Percentiles rank a stretch among this genome's conserved stretches.
These are phyloP conservation scores for Esperia sulphurella DNA, from an alignment of 2,888 invertebrate genomes.

Conservation along the genomic window DNA sequence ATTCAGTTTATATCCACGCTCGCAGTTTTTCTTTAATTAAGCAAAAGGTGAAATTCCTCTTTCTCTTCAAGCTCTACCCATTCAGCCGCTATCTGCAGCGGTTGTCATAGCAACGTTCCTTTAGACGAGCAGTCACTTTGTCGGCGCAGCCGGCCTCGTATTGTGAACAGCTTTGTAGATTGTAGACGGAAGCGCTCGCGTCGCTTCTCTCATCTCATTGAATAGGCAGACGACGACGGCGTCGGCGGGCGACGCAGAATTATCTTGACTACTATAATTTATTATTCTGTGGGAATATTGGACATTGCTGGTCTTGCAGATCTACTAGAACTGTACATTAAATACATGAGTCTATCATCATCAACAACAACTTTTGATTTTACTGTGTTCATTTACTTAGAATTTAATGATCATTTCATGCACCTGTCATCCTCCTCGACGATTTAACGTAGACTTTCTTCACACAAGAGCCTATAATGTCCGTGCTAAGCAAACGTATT, in stretches of 20 bases:
- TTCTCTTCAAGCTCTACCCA: background rate
- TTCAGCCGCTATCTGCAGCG: background rate
- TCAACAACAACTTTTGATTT: no score
- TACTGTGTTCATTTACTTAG: no score
- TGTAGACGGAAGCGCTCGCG: background rate
- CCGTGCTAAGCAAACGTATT: no score
- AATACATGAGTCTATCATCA: no score
- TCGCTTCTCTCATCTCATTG: background rate
- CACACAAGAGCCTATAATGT: no score
- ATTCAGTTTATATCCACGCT: no score
- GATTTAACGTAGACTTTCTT: no score
- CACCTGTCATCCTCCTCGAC: no score
- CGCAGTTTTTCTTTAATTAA: no score
- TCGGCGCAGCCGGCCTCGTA: slow-evolving; percentile 1
- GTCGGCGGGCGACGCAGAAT: background rate
- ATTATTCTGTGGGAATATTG: background rate
- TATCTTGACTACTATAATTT: background rate
- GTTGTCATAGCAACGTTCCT: slow-evolving; percentile 7
- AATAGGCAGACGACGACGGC: background rate
- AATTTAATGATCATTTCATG: no score
- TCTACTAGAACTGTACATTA: no score
- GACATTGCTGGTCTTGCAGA: no score
- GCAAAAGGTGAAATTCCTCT: background rate
- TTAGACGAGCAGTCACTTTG: slow-evolving; percentile 7
- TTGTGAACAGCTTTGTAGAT: background rate